Base-by-base conservation (phyloP, 2,113 vertebrate genomes). In the Lates calcarifer region DNA sequence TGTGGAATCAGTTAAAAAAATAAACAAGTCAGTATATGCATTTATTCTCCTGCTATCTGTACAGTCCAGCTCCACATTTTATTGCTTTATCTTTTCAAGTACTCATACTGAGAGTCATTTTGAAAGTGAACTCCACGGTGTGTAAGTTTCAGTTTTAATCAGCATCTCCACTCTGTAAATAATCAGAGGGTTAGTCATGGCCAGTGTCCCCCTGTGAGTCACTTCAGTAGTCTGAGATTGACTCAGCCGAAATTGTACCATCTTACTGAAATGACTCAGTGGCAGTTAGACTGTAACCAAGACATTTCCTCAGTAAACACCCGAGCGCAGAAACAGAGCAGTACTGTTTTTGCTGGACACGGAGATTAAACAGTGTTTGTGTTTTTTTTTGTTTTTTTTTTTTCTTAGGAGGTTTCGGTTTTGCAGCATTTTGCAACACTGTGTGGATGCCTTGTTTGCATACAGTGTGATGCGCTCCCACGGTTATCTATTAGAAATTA, bases 251-350 rank as follows among this genome's bases (percentile, higher is more conserved):
- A 76, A 69, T 29, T 76, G 82, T 41, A 61, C 17, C 41, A 49
- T 78, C 20, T 15, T 70, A 29, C 71, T 77, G 63, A 85, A 87
- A 89, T 92, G 90, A 93, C 68, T 91, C 85, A 85, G 68, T 45
- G 69, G 66, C 87, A 81, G 87, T 92, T 91, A 77, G 62, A 68
- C 49, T 77, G 66, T 76, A 84, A 82, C 78, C 84, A 63, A 70
- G 55, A 64, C 43, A 14, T 83, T 89, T 86, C 57, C 58, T 56
- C 65, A 47, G 62, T 76, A 62, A 75, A 73, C 37, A 37, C 33
- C 8, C 35, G 56, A 22, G 20, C 64, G 47, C 35, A 26, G 18
- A 33, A 82, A 68, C 64, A 73, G 53, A 70, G 12, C 39, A 58
- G 49, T 43, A 8, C 26, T 68, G 31, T 85, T 79, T 77, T 75